Conservation (phyloP, 1,140 invertebrate genomes). For the Saccostrea echinata region DNA sequence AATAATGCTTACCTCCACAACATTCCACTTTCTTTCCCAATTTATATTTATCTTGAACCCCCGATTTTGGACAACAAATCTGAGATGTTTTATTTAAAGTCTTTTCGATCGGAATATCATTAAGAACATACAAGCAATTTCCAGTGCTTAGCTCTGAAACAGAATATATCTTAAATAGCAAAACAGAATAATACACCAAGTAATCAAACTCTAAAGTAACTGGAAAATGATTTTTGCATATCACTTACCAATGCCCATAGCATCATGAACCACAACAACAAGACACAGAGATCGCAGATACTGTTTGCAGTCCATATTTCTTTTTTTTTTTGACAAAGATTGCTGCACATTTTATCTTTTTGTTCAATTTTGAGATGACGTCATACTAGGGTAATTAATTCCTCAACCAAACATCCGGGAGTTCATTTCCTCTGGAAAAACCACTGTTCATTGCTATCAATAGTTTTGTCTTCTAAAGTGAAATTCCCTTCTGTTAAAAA, state of each 20-base stretch:
- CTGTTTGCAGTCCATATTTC: not conserved
- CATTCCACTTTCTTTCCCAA: not conserved
- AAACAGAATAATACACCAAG: too few relatives aligned
- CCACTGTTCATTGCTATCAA: too few relatives aligned
- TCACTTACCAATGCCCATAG: not conserved
- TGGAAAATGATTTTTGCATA: not conserved
- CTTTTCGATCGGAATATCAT: not conserved
- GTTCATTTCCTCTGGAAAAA: too few relatives aligned
- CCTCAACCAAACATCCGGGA: too few relatives aligned
- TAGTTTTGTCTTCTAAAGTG: too few relatives aligned
- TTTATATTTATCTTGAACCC: not conserved
- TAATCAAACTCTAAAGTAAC: too few relatives aligned
- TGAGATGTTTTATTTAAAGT: not conserved
- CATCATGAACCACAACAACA: not conserved
- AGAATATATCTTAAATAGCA: not conserved
- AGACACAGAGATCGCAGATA: not conserved
- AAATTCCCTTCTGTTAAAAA: too few relatives aligned
- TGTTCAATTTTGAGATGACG: too few relatives aligned
- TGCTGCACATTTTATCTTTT: too few relatives aligned
- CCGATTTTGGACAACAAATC: not conserved
- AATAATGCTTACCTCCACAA: not conserved
- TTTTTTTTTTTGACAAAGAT: not conserved
- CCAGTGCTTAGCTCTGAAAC: not conserved
- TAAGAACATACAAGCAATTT: not conserved
- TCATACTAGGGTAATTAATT: too few relatives aligned